These are phyloP conservation scores for Neoitamus cyanurus DNA, from an alignment of 2,888 invertebrate species.

Conservation along the genomic window DNA sequence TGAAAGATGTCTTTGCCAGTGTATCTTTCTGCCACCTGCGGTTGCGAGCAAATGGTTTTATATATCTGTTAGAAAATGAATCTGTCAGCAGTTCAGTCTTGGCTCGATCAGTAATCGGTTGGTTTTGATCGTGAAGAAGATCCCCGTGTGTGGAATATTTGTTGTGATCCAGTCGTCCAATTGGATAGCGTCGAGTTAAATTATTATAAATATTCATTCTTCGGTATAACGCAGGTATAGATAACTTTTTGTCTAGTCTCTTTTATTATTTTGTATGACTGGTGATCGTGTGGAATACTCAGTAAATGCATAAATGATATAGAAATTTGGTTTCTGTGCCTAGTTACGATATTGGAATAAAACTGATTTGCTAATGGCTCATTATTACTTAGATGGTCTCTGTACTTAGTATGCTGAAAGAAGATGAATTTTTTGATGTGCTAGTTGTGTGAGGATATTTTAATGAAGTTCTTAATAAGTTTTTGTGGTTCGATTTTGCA, in stretches of 20 bases:
- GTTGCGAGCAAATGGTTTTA: slow-evolving; percentile 43
- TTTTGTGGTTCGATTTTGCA: not conserved
- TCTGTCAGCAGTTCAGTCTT: slow-evolving; percentile 48
- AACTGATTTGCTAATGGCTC: not conserved
- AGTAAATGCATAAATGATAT: not conserved
- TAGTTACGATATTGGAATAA: not conserved
- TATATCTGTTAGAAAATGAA: slow-evolving; percentile 48
- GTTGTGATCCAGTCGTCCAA: not conserved
- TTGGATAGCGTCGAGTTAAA: not conserved
- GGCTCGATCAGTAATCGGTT: slow-evolving; percentile 51
- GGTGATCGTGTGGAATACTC: not conserved
- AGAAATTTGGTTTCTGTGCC: not conserved
- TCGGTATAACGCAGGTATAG: not conserved
- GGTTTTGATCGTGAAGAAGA: slow-evolving; percentile 42
- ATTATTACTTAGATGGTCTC: not conserved
- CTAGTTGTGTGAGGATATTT: not conserved
- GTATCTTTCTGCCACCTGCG: not conserved
- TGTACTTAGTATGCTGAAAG: not conserved
- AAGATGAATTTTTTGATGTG: not conserved
- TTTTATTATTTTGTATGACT: not conserved
- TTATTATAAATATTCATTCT: not conserved
- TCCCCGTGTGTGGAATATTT: not conserved
- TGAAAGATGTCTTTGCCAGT: slow-evolving; percentile 44
- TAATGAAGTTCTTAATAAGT: not conserved
- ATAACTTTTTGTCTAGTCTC: not conserved